Percentiles rank a stretch among this genome's conserved stretches.
Evolutionary conservation across 2,113 vertebrate genomes (phyloP).

Genomic region (Gobius niger): DNA sequence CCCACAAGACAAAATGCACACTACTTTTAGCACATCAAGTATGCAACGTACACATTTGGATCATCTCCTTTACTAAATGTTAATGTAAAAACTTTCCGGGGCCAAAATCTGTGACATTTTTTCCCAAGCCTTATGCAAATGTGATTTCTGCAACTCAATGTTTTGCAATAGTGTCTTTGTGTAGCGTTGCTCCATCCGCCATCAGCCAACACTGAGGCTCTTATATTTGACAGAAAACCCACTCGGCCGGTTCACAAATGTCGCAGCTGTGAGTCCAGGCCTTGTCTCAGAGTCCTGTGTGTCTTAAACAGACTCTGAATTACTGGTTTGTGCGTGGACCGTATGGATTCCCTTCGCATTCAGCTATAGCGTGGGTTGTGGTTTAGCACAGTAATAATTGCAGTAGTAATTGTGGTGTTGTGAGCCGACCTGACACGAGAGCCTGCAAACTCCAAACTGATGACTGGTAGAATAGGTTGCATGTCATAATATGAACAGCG

Average conservation of each 20-base stretch:
- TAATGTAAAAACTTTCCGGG: not conserved
- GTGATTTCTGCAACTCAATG: constrained; percentile 34
- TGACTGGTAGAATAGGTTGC: too few relatives aligned
- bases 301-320: constrained; percentile 11
- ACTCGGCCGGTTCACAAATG: constrained; percentile 49
- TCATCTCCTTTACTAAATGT: not conserved
- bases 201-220: constrained; percentile 61
- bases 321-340: constrained; percentile 8
- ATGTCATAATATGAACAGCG: too few relatives aligned
- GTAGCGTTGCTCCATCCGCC: constrained; percentile 44
- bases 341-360: constrained; percentile 21
- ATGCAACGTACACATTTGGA: not conserved
- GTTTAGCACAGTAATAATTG: not conserved
- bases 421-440: too few relatives aligned
- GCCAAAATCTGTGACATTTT: not conserved
- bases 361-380: not conserved
- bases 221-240: constrained; percentile 53
- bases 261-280: constrained; percentile 36
- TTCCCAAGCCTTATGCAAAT: not conserved
- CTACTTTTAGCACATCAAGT: not conserved
- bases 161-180: constrained; percentile 65
- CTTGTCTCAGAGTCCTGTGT: constrained; percentile 20
- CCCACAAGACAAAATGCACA: too few relatives aligned
- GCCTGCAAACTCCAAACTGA: too few relatives aligned
- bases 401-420: not conserved